phyloP scores from a whole-genome alignment of 2,888 invertebrate genomes.

The Diarsia dahlii region DNA sequence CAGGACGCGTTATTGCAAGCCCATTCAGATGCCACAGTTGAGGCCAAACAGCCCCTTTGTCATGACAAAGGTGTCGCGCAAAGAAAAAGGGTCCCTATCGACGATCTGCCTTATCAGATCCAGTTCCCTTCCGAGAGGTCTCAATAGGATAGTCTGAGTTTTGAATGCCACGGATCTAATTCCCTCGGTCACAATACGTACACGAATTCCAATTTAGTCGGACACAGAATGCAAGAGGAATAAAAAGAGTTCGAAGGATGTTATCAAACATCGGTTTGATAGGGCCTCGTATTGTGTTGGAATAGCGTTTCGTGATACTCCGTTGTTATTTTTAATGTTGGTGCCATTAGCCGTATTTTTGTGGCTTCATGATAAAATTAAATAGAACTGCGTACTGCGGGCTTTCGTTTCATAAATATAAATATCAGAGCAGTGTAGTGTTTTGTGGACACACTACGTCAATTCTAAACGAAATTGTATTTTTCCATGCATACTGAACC shows the following conservation, averaged over 20 bases:
- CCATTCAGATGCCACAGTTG: slow-evolving; percentile 90
- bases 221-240: slow-evolving; percentile 77
- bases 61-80: slow-evolving; percentile 90
- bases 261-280: slow-evolving; percentile 79
- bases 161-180: slow-evolving; percentile 89
- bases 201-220: slow-evolving; percentile 85
- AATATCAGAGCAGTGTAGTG: not conserved
- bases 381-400: slow-evolving; percentile 28
- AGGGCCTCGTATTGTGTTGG: slow-evolving; percentile 71
- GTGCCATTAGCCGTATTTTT: slow-evolving; percentile 54
- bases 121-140: slow-evolving; percentile 90
- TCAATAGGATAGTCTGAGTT: slow-evolving; percentile 88
- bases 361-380: slow-evolving; percentile 51
- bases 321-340: slow-evolving; percentile 69
- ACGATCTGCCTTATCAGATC: slow-evolving; percentile 90
- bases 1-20: slow-evolving; percentile 90
- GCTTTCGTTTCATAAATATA: slow-evolving; percentile 15
- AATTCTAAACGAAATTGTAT: slow-evolving; percentile 9
- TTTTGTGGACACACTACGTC: slow-evolving; percentile 11
- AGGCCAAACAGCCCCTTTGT: slow-evolving; percentile 90
- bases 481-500: not conserved
- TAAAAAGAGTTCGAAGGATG: slow-evolving; percentile 79
- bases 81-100: slow-evolving; percentile 90
- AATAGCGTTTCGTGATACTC: slow-evolving; percentile 70
- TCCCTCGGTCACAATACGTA: slow-evolving; percentile 86